Evolutionary conservation across 1,140 invertebrate species (phyloP).

Genomic region (Diachasmimorpha longicaudata): DNA sequence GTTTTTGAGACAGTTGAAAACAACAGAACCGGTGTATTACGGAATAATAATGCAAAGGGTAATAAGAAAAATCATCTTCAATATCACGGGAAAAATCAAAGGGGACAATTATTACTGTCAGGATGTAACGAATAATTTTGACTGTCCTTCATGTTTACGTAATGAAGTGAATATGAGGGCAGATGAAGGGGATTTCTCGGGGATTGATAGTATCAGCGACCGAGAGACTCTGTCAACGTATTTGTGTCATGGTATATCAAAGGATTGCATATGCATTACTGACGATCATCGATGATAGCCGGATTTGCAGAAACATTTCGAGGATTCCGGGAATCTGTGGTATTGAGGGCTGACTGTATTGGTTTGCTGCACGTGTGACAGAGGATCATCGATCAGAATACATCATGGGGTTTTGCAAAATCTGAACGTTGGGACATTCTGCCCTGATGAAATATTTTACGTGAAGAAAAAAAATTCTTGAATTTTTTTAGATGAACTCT

Average conservation of each 20-base stretch:
- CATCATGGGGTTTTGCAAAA: background rate
- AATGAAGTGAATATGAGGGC: background rate
- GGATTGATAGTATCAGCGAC: constrained; percentile 1
- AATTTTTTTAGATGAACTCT: too few species aligned
- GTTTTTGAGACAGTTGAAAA: background rate
- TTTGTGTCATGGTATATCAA: constrained; percentile 8
- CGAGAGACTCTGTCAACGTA: background rate
- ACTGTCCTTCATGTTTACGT: background rate
- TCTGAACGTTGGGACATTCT: background rate
- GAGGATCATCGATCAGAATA: background rate
- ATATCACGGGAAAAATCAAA: background rate
- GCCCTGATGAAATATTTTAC: too few species aligned
- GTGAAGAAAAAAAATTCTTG: too few species aligned
- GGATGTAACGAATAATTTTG: background rate
- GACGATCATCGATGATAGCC: background rate
- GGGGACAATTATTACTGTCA: background rate
- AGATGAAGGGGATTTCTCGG: background rate
- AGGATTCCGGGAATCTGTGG: background rate
- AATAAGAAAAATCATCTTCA: background rate
- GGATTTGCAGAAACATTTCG: constrained; percentile 16
- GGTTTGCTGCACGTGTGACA: background rate
- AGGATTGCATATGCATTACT: background rate
- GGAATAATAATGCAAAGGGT: background rate
- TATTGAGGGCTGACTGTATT: background rate
- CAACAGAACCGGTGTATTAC: background rate